Evolutionary conservation across 2,113 vertebrate genomes (phyloP).

Genomic region (Anolis sagrei): DNA sequence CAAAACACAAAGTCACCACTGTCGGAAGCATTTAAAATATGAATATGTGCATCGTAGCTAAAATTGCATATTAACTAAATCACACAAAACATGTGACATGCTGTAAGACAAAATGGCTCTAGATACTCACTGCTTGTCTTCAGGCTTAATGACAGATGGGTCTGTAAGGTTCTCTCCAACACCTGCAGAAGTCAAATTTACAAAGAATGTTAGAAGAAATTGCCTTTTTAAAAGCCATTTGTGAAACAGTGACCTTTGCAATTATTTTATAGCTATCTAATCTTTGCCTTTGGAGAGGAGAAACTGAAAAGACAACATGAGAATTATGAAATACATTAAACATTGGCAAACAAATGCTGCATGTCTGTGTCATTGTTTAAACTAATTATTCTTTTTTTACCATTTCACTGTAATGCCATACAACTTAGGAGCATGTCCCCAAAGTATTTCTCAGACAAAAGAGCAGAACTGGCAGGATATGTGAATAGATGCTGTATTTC

Average conservation of each 20-base stretch:
- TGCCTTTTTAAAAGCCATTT: conserved; percentile 42
- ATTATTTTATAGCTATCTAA: conserved; percentile 16
- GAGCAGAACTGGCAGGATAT: not conserved
- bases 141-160: conserved; percentile 93
- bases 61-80: conserved; percentile 2
- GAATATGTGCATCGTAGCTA: conserved; percentile 11
- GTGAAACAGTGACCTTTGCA: conserved; percentile 51
- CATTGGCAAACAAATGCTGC: not conserved
- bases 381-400: not conserved
- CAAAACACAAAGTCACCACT: conserved; percentile 12
- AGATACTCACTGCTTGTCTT: conserved; percentile 86
- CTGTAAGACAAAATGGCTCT: conserved; percentile 48
- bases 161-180: conserved; percentile 93
- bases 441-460: not conserved
- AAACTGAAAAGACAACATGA: conserved; percentile 21
- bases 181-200: conserved; percentile 79
- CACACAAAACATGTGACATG: not conserved
- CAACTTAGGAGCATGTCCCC: not conserved
- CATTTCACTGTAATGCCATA: not conserved
- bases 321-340: not conserved
- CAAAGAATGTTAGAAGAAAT: conserved; percentile 55
- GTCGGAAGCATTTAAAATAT: conserved; percentile 7
- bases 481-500: not conserved
- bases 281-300: conserved; percentile 12
- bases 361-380: not conserved